These are phyloP conservation scores for Neogobius melanostomus DNA, from an alignment of 2,113 vertebrate species.

Conservation along the genomic window DNA sequence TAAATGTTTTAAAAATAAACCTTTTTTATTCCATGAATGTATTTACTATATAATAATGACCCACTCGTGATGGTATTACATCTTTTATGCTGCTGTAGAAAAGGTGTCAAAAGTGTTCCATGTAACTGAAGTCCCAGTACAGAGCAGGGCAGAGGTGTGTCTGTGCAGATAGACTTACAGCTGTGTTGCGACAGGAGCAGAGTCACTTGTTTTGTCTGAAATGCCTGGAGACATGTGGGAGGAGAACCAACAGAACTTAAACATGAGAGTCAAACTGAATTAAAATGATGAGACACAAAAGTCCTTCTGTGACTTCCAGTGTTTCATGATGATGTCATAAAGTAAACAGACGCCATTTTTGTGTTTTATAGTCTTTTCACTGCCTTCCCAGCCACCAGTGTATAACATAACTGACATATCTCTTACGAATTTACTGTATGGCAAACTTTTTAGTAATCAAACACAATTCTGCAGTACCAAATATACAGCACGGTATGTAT, in stretches of 20 bases:
- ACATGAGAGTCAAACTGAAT: neutral
- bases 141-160: neutral
- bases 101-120: neutral
- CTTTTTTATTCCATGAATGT: neutral
- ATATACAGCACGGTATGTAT: neutral
- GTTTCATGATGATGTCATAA: too few species aligned
- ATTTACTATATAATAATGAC: neutral
- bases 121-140: neutral
- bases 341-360: too few species aligned
- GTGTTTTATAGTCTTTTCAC: too few species aligned
- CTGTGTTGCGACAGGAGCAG: constrained; percentile 9
- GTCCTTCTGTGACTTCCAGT: too few species aligned
- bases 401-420: too few species aligned
- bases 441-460: too few species aligned
- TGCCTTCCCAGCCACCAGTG: too few species aligned
- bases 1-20: neutral
- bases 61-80: neutral
- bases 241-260: neutral
- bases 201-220: constrained; percentile 7
- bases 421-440: too few species aligned
- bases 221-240: constrained; percentile 27
- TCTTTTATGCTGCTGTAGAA: neutral
- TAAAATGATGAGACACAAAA: too few species aligned
- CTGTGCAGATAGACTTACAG: constrained; percentile 42
- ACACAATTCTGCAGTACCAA: too few species aligned